Base-by-base conservation (phyloP, 1,140 invertebrate genomes). In the Trichomalopsis sarcophagae region DNA sequence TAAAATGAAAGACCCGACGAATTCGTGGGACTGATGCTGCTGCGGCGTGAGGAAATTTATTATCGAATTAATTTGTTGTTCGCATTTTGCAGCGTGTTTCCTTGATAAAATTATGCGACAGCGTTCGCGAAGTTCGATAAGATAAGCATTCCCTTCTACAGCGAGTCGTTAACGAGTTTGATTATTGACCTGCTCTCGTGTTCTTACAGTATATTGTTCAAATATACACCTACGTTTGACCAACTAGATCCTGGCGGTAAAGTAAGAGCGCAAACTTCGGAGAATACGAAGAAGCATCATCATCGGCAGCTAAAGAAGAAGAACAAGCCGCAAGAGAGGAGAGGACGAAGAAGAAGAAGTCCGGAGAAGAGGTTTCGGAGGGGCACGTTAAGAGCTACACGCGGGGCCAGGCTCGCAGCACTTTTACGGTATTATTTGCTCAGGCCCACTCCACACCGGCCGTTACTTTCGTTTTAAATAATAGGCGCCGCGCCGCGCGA, bases 401-500 rank as follows among this genome's bases (percentile, higher is more conserved):
- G 40, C 40, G 55, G 55, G 55, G 17, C 21, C 55, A 21, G 55
- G 21, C 55, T 62, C 55, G 55, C 21, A 44, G 81, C 69, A 74
- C 81, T 50, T 82, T 81, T 82, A 74, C 69, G 74, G 81, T 77
- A 77, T 83, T 83, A 83, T 83, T 83, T 83, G 81, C 81, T 83
- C 73, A 82, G 69, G 44, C 81, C 44, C 79, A 21, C 76, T 55
- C 81, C 71, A 21, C 47, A 62, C 23, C 11, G 14, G 40, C 55
- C 73, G 71, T 76, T 83, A 62, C 55, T 76, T 76, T 83, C 81
- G 50, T 83, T 83, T 83, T 76, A 83, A 83, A 83, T 83, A 83
- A 83, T 83, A 77, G 81, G 81, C 81, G 71, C 81, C 76, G 30
- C 73, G 23, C 68, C 55, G 27, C 76, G 76, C 30, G 78, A 47